phyloP scores from a whole-genome alignment of 2,113 vertebrate species.

The Noturus placidus region DNA sequence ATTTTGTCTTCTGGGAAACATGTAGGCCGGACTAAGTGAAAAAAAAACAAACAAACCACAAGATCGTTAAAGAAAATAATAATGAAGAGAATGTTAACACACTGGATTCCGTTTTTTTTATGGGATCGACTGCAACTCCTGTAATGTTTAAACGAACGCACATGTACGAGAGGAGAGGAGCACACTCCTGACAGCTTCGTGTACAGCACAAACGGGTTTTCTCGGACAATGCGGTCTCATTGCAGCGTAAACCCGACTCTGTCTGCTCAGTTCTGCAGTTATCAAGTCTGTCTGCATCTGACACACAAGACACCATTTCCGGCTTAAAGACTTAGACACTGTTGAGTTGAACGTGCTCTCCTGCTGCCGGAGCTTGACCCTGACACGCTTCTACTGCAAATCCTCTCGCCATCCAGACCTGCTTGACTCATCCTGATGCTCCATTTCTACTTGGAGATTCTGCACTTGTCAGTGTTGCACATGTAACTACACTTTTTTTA shows the following conservation, averaged over 20 bases:
- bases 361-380: background rate
- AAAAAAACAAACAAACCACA: no score
- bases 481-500: background rate
- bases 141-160: background rate
- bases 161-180: background rate
- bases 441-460: background rate
- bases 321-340: background rate
- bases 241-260: background rate
- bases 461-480: background rate
- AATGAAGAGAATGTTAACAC: background rate
- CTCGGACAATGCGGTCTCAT: background rate
- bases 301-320: background rate
- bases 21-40: no score
- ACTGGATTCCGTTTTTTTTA: background rate
- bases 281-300: background rate
- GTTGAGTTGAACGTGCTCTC: background rate
- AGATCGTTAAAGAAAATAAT: no score
- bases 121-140: background rate
- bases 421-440: background rate
- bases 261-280: background rate
- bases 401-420: background rate
- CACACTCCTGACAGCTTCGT: background rate
- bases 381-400: background rate
- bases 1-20: no score
- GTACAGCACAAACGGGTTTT: background rate